These are phyloP conservation scores for Heliopora coerulea DNA, from an alignment of 92 coral and sea anemone species.

Conservation along the genomic window DNA sequence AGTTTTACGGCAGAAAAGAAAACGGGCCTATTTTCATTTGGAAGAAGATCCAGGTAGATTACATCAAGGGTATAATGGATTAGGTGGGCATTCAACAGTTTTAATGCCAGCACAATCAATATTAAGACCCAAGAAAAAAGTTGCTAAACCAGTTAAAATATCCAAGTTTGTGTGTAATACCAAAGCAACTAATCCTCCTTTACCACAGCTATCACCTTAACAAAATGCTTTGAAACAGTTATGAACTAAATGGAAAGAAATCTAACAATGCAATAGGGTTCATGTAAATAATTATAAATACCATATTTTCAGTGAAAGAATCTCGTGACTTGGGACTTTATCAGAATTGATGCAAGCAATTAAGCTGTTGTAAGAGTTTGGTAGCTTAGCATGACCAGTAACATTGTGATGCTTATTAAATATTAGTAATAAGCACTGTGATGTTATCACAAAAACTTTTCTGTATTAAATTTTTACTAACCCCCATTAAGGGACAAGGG, in stretches of 20 bases:
- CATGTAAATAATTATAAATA: too few relatives aligned
- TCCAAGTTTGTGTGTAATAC: conserved; percentile 25
- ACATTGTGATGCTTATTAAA: too few relatives aligned
- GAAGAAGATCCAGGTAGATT: conserved; percentile 14
- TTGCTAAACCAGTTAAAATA: conserved; percentile 11
- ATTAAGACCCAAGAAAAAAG: conserved; percentile 3
- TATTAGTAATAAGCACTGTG: too few relatives aligned
- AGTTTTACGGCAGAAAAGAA: background rate
- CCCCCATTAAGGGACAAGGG: too few relatives aligned
- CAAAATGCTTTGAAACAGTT: background rate
- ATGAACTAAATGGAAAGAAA: background rate
- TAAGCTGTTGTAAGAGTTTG: too few relatives aligned
- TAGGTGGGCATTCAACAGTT: conserved; percentile 26
- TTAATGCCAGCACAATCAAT: conserved; percentile 17
- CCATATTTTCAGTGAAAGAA: too few relatives aligned
- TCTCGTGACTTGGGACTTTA: too few relatives aligned
- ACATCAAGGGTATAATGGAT: conserved; percentile 25
- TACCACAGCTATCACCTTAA: conserved; percentile 2
- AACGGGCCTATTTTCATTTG: background rate
- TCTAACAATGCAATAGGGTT: background rate
- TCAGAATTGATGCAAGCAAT: too few relatives aligned
- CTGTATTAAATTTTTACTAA: too few relatives aligned
- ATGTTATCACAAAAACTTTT: too few relatives aligned
- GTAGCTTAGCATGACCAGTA: too few relatives aligned
- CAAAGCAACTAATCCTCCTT: background rate